Evolutionary conservation across 2,888 invertebrate genomes (phyloP).

Genomic region (Tineola bisselliella): DNA sequence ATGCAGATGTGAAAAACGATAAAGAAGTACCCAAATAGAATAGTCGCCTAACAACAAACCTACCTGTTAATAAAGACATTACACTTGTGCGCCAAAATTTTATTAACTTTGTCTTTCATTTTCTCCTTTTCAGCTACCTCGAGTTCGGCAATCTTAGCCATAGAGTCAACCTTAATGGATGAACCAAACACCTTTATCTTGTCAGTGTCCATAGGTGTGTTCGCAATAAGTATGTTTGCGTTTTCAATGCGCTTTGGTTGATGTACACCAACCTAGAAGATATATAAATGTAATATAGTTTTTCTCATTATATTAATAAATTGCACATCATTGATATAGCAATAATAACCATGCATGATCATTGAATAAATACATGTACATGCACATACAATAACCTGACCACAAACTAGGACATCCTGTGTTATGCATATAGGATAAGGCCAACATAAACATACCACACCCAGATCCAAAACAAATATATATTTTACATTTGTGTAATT

Average conservation of each 20-base stretch:
- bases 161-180: conserved; percentile 89
- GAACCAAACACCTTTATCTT: conserved; percentile 99
- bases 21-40: not conserved
- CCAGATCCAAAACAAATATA: too few species aligned
- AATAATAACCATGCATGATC: too few species aligned
- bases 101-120: conserved; percentile 99
- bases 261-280: conserved; percentile 85
- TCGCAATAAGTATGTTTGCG: conserved; percentile 96
- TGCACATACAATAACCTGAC: too few species aligned
- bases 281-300: too few species aligned
- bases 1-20: too few species aligned
- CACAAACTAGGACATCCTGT: too few species aligned
- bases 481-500: too few species aligned
- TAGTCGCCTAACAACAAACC: conserved; percentile 13
- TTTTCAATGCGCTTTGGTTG: conserved; percentile 97
- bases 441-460: too few species aligned
- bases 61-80: conserved; percentile 97
- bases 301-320: too few species aligned
- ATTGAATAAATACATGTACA: too few species aligned
- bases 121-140: conserved; percentile 99
- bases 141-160: conserved; percentile 96
- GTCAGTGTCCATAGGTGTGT: conserved; percentile 99
- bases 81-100: conserved; percentile 92
- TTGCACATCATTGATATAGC: too few species aligned
- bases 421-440: too few species aligned